These are phyloP conservation scores for Pseudococcus jackbeardsleyi DNA, from an alignment of 2,888 invertebrate species.

Conservation along the genomic window DNA sequence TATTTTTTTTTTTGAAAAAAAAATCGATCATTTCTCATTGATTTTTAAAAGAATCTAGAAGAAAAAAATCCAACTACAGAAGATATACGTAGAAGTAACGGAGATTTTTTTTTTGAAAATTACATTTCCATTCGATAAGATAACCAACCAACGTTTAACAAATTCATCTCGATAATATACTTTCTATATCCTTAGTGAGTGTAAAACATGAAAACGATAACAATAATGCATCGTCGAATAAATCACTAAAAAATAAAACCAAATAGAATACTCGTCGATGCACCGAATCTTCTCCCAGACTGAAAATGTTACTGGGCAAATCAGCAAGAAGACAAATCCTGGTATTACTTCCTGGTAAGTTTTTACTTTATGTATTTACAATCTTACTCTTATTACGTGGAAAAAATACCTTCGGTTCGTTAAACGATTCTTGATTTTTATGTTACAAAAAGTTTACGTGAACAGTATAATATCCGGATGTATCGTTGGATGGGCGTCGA, in stretches of 20 bases:
- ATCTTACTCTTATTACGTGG: neutral
- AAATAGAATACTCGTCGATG: neutral
- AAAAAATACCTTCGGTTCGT: neutral
- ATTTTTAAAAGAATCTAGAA: neutral
- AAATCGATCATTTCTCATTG: too few species aligned
- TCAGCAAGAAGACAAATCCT: conserved; percentile 17
- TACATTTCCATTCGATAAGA: conserved; percentile 21
- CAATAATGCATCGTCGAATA: neutral
- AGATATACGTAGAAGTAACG: neutral
- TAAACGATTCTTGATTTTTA: neutral
- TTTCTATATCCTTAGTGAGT: neutral
- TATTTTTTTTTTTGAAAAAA: too few species aligned
- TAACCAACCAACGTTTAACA: neutral
- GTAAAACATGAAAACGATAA: conserved; percentile 1
- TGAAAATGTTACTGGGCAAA: neutral
- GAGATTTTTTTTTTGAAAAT: neutral
- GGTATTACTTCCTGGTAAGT: conserved; percentile 10
- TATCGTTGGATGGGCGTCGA: conserved; percentile 15
- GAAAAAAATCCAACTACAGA: neutral
- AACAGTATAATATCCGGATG: conserved; percentile 1
- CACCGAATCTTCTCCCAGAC: neutral
- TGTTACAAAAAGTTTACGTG: neutral
- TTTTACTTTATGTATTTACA: neutral
- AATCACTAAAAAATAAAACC: neutral
- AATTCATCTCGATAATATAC: neutral